Base-by-base conservation (phyloP, 2,113 vertebrate species). In the Excalfactoria chinensis region DNA sequence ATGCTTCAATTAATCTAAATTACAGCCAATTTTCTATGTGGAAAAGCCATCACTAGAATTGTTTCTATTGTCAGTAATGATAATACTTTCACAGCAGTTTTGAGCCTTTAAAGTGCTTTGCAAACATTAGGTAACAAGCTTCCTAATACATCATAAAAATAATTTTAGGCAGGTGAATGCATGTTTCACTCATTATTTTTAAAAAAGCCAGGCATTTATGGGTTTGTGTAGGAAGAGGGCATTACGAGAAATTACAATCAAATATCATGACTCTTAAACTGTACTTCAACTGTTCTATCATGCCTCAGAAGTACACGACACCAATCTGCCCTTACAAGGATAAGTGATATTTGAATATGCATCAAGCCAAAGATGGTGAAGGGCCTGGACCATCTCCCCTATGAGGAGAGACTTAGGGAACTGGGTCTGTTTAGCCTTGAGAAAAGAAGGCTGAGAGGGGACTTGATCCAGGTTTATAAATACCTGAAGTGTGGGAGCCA, bases 1-100 rank as follows among this genome's bases (percentile, higher is more conserved):
- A 20, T 87, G 15, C 20, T 77, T 55, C n/a, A 82, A 62, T 92
- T 89, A 85, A 56, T 84, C 68, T 80, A 77, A 91, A 91, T 89
- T 80, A 91, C 34, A 71, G 37, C 7, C 22, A 25, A 70, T 89
- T 93, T 92, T 66, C 77, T 73, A 16, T 14, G 3, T 78, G 28
- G 28, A 67, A 76, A 66, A 30, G 34, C 69, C 49, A 70, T 92
- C 86, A 83, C 32, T 63, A 49, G 43, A 67, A 53, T 87, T 80
- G 11, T 73, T 94, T 74, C 56, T 80, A 20, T 13, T 67, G 28
- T 82, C 63, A 84, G 46, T 82, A 94, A 68, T 40, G 32, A 86
- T 73, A 91, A 60, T 60, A 63, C 25, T 48, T 72, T 37, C 9
- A 30, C 23, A 21, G 44, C 20, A 79, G 34, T 28, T 90, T 53